Evolutionary conservation across 2,113 vertebrate genomes (phyloP), one percentile per base, ranked within the genome.

Genomic region (Xiphophorus couchianus): DNA sequence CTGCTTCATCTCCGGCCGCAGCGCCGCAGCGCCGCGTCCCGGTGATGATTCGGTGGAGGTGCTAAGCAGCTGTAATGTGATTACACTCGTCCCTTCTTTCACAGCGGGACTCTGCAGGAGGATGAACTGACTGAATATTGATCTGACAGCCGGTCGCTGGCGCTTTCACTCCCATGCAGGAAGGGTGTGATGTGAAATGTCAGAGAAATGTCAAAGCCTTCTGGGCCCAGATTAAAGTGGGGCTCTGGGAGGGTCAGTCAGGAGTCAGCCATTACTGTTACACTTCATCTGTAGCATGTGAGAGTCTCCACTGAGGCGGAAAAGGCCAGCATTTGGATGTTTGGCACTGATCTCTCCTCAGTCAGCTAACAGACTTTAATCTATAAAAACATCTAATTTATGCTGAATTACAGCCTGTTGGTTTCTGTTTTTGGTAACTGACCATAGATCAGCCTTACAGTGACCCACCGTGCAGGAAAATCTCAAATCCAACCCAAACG

Each of bases 181-280:
- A 74, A 81, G 31, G 33, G 39, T 71, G 67, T 14, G 19, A 66
- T 69, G 84, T 67, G 78, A 87, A 91, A 87, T 84, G 90, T 87
- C 90, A 91, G 69, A 75, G 74, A 88, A 87, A 88, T 87, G 88
- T 85, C 90, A 88, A 71, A 84, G 86, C 88, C 81, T 80, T 71
- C n/a, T 75, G 76, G 86, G 80, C 76, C 51, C 66, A 35, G 86
- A 88, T 88, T 85, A 82, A 75, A 58, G 66, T 0, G 28, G 37
- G 37, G 73, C 78, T 70, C n/a, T 0, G 76, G 37, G 71, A 84
- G 71, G 86, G 78, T 85, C 88, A 74, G 78, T n/a, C 64, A 66
- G 69, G 76, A 81, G 84, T 85, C 81, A 29, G 28, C 33, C 65
- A 15, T 73, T 67, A 75, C 81, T 31, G 69, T 17, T 37, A 62